Base-by-base conservation (phyloP, 2,888 invertebrate genomes). In the Hololepta plana region DNA sequence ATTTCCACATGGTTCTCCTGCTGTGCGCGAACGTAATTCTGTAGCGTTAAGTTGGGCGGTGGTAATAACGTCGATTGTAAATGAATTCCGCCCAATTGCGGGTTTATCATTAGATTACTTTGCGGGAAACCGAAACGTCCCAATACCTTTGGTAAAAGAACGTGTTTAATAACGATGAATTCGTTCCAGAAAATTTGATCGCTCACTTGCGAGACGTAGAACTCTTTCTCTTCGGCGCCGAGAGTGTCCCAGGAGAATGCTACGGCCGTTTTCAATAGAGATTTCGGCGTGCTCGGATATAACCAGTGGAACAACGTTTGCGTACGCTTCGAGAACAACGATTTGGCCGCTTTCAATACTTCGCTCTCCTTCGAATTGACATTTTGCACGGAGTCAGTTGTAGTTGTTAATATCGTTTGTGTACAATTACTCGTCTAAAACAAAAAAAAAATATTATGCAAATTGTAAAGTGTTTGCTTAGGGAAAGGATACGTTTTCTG, bases 261-360 rank as follows among this genome's bases (percentile, higher is more conserved):
- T 2, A 57, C 52, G 1, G 49, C 49, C 2, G 46, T 37, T 38
- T 57, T 57, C 14, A 59, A 41, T 32, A 54, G 52, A 13, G 45
- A 45, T 33, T 55, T 57, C 2, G 56, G 47, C 2, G 51, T 47
- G 15, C 46, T 41, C 0, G 59, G 59, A 33, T 55, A 55, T 42
- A 58, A 49, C 59, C 59, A 59, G 29, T 57, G 55, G 30, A 54
- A 56, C 23, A 59, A 35, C 3, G 57, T 59, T 12, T 57, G 41
- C 3, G 56, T 59, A 15, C 55, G 42, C 41, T 59, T 59, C 3
- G 51, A 55, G 35, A 58, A 59, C 15, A 58, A 34, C 0, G 53
- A 50, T 39, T 53, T 55, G 1, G 59, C 59, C 3, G 55, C 55
- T 37, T 49, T 52, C 21, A 55, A 30, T 3, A 58, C 49, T 32